Conservation (phyloP, 2,888 invertebrate species). For the Melolontha melolontha region DNA sequence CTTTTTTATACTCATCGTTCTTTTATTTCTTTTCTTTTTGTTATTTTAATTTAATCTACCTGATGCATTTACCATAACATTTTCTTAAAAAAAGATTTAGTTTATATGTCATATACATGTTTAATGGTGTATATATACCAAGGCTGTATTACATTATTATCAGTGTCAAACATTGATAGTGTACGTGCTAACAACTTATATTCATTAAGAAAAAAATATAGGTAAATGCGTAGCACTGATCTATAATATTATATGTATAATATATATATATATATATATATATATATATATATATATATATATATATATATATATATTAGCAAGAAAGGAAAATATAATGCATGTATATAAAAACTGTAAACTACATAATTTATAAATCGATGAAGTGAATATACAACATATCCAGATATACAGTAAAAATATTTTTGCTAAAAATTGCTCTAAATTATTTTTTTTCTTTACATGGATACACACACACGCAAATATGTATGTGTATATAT, state of each 20-base stretch:
- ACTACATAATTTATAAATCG: slow-evolving; percentile 10
- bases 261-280: neutral
- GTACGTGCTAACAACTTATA: slow-evolving; percentile 5
- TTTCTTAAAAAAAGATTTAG: slow-evolving; percentile 10
- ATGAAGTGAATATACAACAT: slow-evolving; percentile 10
- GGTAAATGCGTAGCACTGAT: slow-evolving; percentile 11
- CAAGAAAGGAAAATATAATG: neutral
- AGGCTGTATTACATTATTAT: slow-evolving; percentile 15
- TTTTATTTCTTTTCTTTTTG: neutral
- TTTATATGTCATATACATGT: slow-evolving; percentile 13
- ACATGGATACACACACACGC: neutral
- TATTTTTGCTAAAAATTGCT: slow-evolving; percentile 53
- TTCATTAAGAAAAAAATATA: slow-evolving; percentile 10
- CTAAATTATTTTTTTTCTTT: slow-evolving; percentile 50
- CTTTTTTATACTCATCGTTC: neutral
- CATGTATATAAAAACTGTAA: slow-evolving; percentile 12
- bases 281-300: neutral
- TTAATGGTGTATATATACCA: slow-evolving; percentile 25
- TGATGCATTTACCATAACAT: slow-evolving; percentile 28
- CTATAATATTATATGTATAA: slow-evolving; percentile 6
- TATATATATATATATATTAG: too few species aligned
- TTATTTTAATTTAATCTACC: slow-evolving; percentile 3
- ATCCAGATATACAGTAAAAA: slow-evolving; percentile 51
- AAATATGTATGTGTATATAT: slow-evolving; percentile 6
- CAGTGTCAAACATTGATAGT: slow-evolving; percentile 11